Evolutionary conservation across 2,888 invertebrate genomes (phyloP), one percentile per base, ranked within the genome.

Genomic region (Strigamia transsilvanica): DNA sequence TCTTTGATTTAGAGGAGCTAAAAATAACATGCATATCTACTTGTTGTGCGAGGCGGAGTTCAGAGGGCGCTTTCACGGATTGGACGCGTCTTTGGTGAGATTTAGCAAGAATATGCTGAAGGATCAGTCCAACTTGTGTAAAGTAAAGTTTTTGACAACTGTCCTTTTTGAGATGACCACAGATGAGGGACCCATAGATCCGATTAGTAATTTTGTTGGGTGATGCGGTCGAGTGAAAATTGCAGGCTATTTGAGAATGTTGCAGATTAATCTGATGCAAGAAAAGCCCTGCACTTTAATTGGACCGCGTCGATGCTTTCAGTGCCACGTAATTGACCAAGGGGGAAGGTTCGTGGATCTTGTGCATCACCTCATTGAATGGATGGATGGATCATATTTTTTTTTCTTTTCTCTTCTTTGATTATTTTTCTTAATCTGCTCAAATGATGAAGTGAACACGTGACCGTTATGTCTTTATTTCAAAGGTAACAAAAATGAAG

Each of bases 291-390:
- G 61, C 61, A 61, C 18, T 61, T 61, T 61, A 61, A 61, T 61
- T 61, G 61, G 61, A 61, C 61, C n/a, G 61, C 61, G 61, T 61
- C 61, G 18, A 61, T 61, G 61, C 61, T 61, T 61, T 61, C 61
- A 61, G 18, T 61, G 61, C 61, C 61, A 61, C 61, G 61, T 61
- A 61, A 61, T 61, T 61, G 61, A 61, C 61, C 23, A 61, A 61
- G 61, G 61, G 61, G 61, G 18, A n/a, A 27, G 2, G n/a, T 23
- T n/a, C 46, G 46, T 13, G 46, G 46, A 46, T 46, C 61, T 23
- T 61, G 61, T 61, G 46, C 46, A 46, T 13, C 46, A 61, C 61
- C 61, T 61, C 61, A 61, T 23, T 61, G 9, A 61, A 61, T 61
- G 18, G 21, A 15, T 61, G 18, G 21, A 15, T 51, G 51, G 51